Evolutionary conservation across 2,113 vertebrate genomes (phyloP), one percentile per base, ranked within the genome.

Genomic region (Centrocercus urophasianus): DNA sequence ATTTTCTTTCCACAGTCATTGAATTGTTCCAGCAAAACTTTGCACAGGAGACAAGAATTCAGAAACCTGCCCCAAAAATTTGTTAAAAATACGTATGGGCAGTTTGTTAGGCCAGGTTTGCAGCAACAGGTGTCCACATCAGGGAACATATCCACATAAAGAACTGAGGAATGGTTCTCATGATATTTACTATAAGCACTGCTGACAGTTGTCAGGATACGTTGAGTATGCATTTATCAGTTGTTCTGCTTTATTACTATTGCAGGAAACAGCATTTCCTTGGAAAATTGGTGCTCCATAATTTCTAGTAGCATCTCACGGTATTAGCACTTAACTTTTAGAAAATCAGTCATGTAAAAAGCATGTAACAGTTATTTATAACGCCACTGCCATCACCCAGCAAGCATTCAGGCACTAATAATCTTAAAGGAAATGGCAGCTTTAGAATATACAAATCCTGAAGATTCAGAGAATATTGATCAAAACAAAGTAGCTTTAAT

Each of bases 391-490:
- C 38, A 91, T 52, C 13, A 1, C 7, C 36, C 36, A 76, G 54
- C 36, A 79, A 87, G 54, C 36, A 60, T 24, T 66, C 45, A 75
- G n/a, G 34, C 28, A 74, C 21, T 84, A 66, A 78, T 3, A 21
- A 83, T 66, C 86, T 83, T 74, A 89, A 91, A 80, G 54, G 45
- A 70, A 95, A 95, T 13, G 2, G 13, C 38, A 28, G 25, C 60
- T 86, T 74, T 40, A 74, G n/a, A 86, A 83, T 30, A 86, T 56
- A 88, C 14, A 92, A 88, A 84, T 69, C 30, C 32, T n/a, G 47
- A 0, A 0, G 60, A 76, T 57, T 66, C 45, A 50, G 36, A 82
- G 59, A 75, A 54, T 69, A 94, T 40, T 78, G 40, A 92, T 76
- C 89, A 76, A 70, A 83, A 20, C 27, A 25, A 82, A 48, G 38